Percentiles rank a stretch among this genome's conserved stretches.
Conservation (phyloP, 2,797 vertebrate genomes). For the Labeo calbasu region DNA sequence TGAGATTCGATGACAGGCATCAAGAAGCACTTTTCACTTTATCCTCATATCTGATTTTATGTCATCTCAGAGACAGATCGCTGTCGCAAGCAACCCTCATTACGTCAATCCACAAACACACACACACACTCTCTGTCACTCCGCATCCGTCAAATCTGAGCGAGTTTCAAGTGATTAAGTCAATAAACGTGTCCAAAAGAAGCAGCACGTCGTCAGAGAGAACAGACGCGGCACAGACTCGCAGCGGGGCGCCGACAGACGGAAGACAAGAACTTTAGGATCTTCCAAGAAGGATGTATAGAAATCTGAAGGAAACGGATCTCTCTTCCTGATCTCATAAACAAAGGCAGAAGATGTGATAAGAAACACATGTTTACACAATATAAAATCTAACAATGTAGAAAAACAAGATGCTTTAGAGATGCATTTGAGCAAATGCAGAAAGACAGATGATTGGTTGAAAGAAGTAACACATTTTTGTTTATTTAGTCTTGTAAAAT, state of each 20-base stretch:
- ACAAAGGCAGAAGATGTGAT: constrained; percentile 24
- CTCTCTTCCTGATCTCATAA: constrained; percentile 15
- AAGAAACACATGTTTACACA: constrained; percentile 21
- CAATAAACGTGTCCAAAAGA: background rate
- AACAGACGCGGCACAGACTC: background rate
- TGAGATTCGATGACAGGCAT: background rate
- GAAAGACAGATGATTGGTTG: background rate
- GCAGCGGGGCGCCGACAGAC: background rate
- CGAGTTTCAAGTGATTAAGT: background rate
- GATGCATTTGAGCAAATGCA: background rate
- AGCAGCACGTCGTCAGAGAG: background rate
- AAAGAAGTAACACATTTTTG: background rate
- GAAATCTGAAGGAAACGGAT: constrained; percentile 1
- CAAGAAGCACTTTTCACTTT: background rate
- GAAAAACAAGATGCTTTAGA: background rate
- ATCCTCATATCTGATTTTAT: background rate
- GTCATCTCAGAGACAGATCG: constrained; percentile 26
- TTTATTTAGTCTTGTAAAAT: no score
- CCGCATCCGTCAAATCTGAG: constrained; percentile 1
- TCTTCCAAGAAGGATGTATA: constrained; percentile 1
- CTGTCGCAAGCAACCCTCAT: constrained; percentile 35
- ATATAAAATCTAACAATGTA: constrained; percentile 9
- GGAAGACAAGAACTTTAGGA: background rate
- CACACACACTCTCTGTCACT: background rate
- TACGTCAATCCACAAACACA: constrained; percentile 15